These are phyloP conservation scores for Cherax destructor DNA, from an alignment of 1,140 invertebrate species.

Conservation along the genomic window DNA sequence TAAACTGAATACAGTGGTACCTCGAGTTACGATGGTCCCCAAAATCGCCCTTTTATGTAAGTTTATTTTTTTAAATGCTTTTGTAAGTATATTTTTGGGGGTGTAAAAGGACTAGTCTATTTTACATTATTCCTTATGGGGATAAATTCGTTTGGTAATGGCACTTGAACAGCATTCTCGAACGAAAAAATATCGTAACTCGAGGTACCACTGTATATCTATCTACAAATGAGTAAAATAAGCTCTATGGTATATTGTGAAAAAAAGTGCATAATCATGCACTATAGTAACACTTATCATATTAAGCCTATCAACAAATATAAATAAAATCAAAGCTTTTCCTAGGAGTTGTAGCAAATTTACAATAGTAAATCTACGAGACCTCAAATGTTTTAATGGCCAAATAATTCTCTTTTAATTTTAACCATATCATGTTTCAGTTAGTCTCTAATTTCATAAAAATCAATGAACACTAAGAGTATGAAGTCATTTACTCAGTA, in stretches of 20 bases:
- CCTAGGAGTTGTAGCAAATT: not conserved
- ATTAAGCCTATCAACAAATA: not conserved
- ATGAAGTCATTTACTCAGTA: no score
- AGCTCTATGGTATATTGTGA: not conserved
- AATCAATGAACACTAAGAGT: no score
- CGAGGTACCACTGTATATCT: no score
- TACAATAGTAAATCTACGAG: not conserved
- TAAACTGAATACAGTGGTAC: conserved; percentile 5
- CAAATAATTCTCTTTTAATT: not conserved
- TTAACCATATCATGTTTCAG: not conserved
- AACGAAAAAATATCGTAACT: no score
- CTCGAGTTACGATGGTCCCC: no score
- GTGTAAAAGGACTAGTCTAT: no score
- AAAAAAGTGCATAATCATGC: not conserved
- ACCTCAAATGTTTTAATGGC: not conserved
- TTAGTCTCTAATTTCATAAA: not conserved
- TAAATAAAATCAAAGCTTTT: not conserved
- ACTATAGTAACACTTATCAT: not conserved
- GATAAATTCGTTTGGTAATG: no score
- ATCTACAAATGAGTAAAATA: not conserved
- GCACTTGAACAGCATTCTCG: no score
- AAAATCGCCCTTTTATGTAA: no score
- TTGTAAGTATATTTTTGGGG: no score
- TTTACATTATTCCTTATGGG: no score
- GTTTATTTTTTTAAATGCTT: no score